Evolutionary conservation across 2,113 vertebrate species (phyloP).

Genomic region (Okapia johnstoni): DNA sequence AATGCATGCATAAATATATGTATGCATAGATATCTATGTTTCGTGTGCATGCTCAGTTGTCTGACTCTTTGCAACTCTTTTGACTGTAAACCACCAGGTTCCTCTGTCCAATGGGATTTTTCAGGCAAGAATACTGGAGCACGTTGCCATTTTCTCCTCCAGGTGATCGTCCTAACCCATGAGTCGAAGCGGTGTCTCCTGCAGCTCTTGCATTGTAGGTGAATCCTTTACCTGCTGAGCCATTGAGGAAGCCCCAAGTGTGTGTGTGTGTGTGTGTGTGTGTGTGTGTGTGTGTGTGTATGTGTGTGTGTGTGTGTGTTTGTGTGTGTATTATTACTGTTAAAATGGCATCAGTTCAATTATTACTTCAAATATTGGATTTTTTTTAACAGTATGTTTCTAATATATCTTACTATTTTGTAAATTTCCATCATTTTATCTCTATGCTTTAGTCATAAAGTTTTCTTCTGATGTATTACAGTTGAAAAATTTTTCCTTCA

Average conservation of each 20-base stretch:
- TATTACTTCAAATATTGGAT: background rate
- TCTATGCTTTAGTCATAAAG: background rate
- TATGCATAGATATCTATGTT: background rate
- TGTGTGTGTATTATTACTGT: background rate
- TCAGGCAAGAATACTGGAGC: too few relatives aligned
- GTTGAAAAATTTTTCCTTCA: background rate
- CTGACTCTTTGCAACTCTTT: too few relatives aligned
- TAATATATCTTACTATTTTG: background rate
- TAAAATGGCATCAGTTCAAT: background rate
- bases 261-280: background rate
- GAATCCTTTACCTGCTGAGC: too few relatives aligned
- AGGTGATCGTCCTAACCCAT: too few relatives aligned
- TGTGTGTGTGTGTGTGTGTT: background rate
- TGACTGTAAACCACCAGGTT: too few relatives aligned
- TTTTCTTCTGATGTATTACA: background rate
- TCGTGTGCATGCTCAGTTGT: too few relatives aligned
- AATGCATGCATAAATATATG: background rate
- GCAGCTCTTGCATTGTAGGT: too few relatives aligned
- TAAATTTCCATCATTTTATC: background rate
- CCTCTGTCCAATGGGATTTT: too few relatives aligned
- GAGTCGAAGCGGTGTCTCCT: too few relatives aligned
- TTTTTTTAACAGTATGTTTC: background rate
- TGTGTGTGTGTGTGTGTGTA: background rate
- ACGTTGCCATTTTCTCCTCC: too few relatives aligned
- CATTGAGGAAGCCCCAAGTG: too few relatives aligned